These are phyloP conservation scores for Todus mexicanus DNA, from an alignment of 2,797 vertebrate genomes.

Conservation along the genomic window DNA sequence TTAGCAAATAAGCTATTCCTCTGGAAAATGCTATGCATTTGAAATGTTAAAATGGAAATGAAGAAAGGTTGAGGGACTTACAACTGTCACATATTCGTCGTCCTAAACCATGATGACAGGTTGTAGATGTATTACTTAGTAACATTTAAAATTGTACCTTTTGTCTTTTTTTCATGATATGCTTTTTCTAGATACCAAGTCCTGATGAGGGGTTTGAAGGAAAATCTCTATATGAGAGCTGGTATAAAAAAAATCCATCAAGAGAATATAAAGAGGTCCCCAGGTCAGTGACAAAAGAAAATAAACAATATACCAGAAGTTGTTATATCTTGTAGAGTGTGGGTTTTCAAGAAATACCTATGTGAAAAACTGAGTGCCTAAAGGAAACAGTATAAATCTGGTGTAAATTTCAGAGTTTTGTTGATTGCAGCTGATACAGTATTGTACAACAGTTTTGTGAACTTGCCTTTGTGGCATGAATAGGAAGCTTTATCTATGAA, in stretches of 20 bases:
- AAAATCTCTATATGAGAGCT: conserved; percentile 90
- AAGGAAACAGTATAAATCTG: neutral
- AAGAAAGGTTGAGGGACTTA: neutral
- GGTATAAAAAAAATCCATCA: conserved; percentile 90
- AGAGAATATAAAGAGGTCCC: conserved; percentile 80
- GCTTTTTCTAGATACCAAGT: conserved; percentile 80
- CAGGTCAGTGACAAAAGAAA: conserved; percentile 73
- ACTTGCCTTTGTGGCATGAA: neutral
- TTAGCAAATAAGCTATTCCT: neutral
- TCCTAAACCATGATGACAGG: neutral
- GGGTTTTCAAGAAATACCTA: neutral
- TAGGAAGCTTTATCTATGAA: neutral
- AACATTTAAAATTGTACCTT: neutral
- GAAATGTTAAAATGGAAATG: neutral
- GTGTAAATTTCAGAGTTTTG: neutral
- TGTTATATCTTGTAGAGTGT: neutral
- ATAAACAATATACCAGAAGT: neutral
- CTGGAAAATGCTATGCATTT: neutral
- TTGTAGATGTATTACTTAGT: neutral
- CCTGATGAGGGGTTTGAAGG: conserved; percentile 89
- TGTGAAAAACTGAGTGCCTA: neutral
- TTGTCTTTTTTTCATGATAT: neutral
- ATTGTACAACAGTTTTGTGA: neutral
- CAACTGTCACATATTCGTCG: neutral
- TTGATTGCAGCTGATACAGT: neutral